Evolutionary conservation across 2,797 vertebrate genomes (phyloP).

Genomic region (Ispidina lecontei): DNA sequence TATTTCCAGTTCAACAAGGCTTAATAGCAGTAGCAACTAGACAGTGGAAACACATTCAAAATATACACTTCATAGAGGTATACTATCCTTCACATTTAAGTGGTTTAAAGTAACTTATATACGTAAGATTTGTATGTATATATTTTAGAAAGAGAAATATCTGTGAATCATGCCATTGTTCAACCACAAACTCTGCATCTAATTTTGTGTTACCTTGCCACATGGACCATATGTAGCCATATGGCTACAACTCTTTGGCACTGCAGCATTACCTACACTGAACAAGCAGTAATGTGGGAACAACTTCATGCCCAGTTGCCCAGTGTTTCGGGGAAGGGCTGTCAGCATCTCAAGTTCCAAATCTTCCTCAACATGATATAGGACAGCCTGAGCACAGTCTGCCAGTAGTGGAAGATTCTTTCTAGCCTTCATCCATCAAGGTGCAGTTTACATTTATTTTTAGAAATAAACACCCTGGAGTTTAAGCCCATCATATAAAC

Average conservation of each 20-base stretch:
- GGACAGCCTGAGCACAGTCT: not conserved
- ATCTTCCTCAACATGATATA: not conserved
- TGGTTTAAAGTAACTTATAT: not conserved
- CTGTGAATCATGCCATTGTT: not conserved
- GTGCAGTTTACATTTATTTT: not conserved
- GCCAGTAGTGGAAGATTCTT: not conserved
- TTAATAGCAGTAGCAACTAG: not conserved
- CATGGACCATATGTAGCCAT: not conserved
- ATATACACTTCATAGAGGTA: not conserved
- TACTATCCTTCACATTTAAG: not conserved
- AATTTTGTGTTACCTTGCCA: not conserved
- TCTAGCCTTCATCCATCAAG: not conserved
- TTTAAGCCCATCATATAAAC: not conserved
- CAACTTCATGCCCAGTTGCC: not conserved
- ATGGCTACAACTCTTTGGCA: not conserved
- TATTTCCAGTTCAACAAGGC: not conserved
- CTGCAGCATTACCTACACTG: not conserved
- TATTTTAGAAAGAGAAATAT: not conserved
- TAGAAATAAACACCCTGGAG: not conserved
- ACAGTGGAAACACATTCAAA: not conserved
- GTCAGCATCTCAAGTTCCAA: not conserved
- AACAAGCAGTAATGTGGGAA: not conserved
- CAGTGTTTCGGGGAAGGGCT: not conserved
- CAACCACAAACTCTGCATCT: not conserved
- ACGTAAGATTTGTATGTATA: not conserved